Evolutionary conservation across 2,888 invertebrate species (phyloP), one percentile per base, ranked within the genome.

Genomic region (Megaustenia siamemsis): DNA sequence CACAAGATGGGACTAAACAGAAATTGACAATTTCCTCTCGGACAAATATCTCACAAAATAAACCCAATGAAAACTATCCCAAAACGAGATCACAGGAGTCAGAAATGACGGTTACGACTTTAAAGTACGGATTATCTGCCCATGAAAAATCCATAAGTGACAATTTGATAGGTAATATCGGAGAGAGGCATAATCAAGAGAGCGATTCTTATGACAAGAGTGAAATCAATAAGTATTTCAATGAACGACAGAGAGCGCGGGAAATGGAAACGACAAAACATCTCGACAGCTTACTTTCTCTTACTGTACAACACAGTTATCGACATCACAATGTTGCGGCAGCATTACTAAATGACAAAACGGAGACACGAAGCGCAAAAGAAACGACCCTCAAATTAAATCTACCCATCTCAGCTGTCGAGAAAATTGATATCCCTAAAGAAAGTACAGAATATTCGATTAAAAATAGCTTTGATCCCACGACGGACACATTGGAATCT

Each of bases 141-240:
- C 28, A 53, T 45, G 68, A 53, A 68, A 83, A 83, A 76, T 83
- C 83, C 49, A 68, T 66, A 53, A 68, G 77, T 68, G 43, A 35
- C 68, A 32, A 76, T 77, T 77, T 68, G 68, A 68, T 32, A 18
- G 21, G 15, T 40, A 49, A 21, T 66, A 83, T 45, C 40, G 40
- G 66, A 12, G 77, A 66, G 24, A 76, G 12, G 53, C 83, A 83
- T 24, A 68, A 82, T 63, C 60, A 45, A 49, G 60, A 68, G 77
- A 69, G 68, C 49, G 68, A 49, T 49, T 77, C 77, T 83, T 83
- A 83, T 32, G 53, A 66, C 38, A 21, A 21, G 28, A 77, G 45
- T 40, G 63, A 40, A 77, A 83, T 83, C 83, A 49, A 83, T 83
- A 83, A 35, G 10, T 75, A 68, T 68, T 83, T 82, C 71, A 82